Evolutionary conservation across 2,888 invertebrate species (phyloP).

Genomic region (Rhagonycha lutea): DNA sequence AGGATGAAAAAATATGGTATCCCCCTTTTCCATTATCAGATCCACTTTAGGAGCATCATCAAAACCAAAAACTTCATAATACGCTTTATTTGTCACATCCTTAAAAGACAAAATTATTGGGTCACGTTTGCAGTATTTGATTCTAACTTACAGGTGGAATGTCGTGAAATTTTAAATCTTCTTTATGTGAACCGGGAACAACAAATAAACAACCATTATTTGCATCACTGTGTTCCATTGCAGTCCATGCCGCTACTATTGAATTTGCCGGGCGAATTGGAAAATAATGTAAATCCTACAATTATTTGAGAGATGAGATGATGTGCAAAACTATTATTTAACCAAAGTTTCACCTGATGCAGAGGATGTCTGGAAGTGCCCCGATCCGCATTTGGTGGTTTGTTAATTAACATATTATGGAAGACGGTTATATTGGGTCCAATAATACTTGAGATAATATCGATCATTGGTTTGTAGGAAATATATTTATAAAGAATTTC

Average conservation of each 20-base stretch:
- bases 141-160: constrained; percentile 66
- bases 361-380: constrained; percentile 67
- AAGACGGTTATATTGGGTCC: constrained; percentile 75
- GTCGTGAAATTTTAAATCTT: constrained; percentile 65
- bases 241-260: constrained; percentile 88
- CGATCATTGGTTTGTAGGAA: constrained; percentile 64
- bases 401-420: constrained; percentile 89
- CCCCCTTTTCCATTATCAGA: constrained; percentile 81
- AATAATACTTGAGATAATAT: constrained; percentile 72
- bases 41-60: constrained; percentile 59
- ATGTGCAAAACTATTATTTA: neutral
- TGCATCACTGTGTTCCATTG: constrained; percentile 73
- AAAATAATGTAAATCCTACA: constrained; percentile 84
- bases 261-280: constrained; percentile 81
- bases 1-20: constrained; percentile 88
- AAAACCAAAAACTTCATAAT: constrained; percentile 66
- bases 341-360: constrained; percentile 61
- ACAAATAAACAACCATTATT: constrained; percentile 84
- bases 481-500: constrained; percentile 73
- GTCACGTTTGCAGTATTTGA: neutral
- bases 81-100: constrained; percentile 65
- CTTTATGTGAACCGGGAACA: constrained; percentile 76
- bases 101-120: constrained; percentile 34
- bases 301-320: neutral
- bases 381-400: constrained; percentile 77